Base-by-base conservation (phyloP, 2,113 vertebrate species). In the Mus musculus region DNA sequence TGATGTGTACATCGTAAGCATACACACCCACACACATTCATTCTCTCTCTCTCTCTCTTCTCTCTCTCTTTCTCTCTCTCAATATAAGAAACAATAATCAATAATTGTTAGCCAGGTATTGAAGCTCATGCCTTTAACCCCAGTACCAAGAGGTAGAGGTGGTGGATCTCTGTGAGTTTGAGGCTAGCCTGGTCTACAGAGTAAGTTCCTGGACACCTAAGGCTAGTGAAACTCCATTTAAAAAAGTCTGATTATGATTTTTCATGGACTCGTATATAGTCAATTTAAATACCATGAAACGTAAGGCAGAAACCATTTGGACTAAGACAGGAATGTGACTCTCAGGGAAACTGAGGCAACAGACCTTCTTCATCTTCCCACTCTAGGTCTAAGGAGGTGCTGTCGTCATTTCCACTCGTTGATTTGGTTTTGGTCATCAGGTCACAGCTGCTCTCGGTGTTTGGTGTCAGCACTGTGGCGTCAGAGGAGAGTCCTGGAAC, bases 281-380 rank as follows among this genome's bases (percentile, higher is more conserved):
- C 42, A 78, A 52, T 80, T 95, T 81, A 96, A 94, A 69, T 22
- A 36, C 61, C 54, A 36, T 22, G 69, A 93, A 96, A 95, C 17
- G 49, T 1, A 91, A 81, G 59, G 71, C 3, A 80, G 59, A 28
- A 93, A 46, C 67, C 39, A n/a, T 75, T 42, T 63, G 65, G 69
- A 49, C 65, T 42, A 84, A 30, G 54, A 91, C 17, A 90, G 20
- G 76, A 61, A 61, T 42, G 46, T 61, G 22, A 77, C 10, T 94
- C 67, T 28, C 9, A 96, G 91, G 28, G 65, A 61, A 73, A 3
- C 28, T 87, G 22, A 91, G 73, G 73, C 39, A 81, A 42, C 95
- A 73, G 98, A 99, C 99, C 99, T 99, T 99, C 99, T 97, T 99
- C 99, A 97, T 99, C 99, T 95, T 99, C 99, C 99, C 99, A 99